Evolutionary conservation across 2,113 vertebrate species (phyloP).

Genomic region (Hemiprocne comata): DNA sequence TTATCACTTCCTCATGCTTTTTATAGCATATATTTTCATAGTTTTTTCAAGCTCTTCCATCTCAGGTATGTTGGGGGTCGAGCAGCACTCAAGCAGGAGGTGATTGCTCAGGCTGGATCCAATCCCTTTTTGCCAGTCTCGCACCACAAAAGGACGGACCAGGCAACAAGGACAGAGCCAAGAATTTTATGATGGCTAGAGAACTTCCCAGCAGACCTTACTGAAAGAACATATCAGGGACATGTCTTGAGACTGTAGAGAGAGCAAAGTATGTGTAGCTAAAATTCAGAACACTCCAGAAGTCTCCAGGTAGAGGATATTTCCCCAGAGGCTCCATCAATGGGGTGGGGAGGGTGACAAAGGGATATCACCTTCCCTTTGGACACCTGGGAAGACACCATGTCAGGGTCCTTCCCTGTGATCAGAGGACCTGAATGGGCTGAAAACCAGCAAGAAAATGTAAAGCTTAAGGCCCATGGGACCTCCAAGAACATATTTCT

Average conservation of each 20-base stretch:
- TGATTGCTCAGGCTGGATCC: neutral
- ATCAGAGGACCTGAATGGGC: neutral
- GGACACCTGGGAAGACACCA: neutral
- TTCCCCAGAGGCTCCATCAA: neutral
- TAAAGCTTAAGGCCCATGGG: neutral
- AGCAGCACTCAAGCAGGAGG: neutral
- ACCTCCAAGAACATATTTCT: neutral
- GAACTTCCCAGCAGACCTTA: neutral
- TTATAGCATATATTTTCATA: neutral
- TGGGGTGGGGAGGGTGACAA: neutral
- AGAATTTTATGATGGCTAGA: neutral
- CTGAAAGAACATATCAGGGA: neutral
- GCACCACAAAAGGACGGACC: neutral
- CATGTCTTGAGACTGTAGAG: neutral
- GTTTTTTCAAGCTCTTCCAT: neutral
- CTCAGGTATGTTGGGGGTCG: neutral
- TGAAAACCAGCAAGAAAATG: neutral
- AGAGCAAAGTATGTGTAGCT: neutral
- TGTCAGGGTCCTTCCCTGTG: neutral
- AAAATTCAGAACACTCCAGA: neutral
- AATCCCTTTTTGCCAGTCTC: neutral
- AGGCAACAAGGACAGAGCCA: neutral
- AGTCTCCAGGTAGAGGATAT: neutral
- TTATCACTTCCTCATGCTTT: neutral
- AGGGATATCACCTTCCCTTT: neutral